These are phyloP conservation scores for Pogonomyrmex californicus DNA, from an alignment of 1,140 invertebrate species.

Conservation along the genomic window DNA sequence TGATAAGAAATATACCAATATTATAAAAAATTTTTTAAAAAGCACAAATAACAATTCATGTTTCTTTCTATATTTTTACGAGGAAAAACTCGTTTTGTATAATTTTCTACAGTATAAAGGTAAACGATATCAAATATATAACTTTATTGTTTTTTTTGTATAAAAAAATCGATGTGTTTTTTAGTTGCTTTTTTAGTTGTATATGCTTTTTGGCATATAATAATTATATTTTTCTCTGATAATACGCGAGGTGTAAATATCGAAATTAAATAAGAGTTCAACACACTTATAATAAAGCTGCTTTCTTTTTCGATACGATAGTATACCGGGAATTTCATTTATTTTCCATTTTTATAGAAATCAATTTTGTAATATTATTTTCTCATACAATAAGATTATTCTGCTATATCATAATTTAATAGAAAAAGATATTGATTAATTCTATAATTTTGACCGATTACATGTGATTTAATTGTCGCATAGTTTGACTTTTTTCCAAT, in stretches of 20 bases:
- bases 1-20: not conserved
- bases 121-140: slow-evolving; percentile 12
- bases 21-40: not conserved
- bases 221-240: not conserved
- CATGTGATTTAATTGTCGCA: not conserved
- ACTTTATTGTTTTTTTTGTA: not conserved
- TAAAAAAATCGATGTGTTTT: not conserved
- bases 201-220: not conserved
- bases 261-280: not conserved
- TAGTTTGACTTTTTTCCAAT: slow-evolving; percentile 16
- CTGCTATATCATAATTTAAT: slow-evolving; percentile 25
- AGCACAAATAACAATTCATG: not conserved
- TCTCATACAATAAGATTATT: not conserved
- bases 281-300: not conserved
- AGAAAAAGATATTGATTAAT: slow-evolving; percentile 18
- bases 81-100: not conserved
- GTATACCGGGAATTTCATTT: not conserved
- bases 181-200: not conserved
- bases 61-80: slow-evolving; percentile 2
- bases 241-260: not conserved
- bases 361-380: not conserved
- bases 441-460: slow-evolving; percentile 7
- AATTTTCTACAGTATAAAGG: not conserved
- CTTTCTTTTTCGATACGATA: not conserved
- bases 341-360: not conserved